These are phyloP conservation scores for Tenthredo livida DNA, from an alignment of 2,888 invertebrate genomes.

Conservation along the genomic window DNA sequence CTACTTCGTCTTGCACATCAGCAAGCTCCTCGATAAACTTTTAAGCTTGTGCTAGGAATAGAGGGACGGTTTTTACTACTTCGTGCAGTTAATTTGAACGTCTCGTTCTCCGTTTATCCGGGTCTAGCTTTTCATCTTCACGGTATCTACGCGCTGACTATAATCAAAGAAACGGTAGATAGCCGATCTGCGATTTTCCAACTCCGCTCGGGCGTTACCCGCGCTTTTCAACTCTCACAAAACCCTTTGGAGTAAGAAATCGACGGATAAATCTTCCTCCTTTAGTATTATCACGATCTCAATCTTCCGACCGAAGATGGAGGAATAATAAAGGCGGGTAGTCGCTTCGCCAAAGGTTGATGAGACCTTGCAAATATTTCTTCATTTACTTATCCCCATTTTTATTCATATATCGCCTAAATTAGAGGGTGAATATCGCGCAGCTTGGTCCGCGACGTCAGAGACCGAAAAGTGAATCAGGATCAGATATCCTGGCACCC, in stretches of 20 bases:
- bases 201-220: neutral
- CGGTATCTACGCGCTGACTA: conserved; percentile 13
- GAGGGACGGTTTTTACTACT: conserved; percentile 13
- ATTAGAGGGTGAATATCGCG: neutral
- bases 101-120: neutral
- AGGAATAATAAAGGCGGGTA: neutral
- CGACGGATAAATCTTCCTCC: neutral
- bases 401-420: neutral
- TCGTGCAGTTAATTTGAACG: conserved; percentile 22
- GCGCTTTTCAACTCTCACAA: conserved; percentile 9
- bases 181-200: conserved; percentile 27
- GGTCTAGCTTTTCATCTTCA: conserved; percentile 7
- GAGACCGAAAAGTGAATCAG: neutral
- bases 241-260: conserved; percentile 16
- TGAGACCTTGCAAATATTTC: neutral
- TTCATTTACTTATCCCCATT: neutral
- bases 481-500: neutral
- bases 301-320: neutral
- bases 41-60: neutral
- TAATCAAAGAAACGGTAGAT: conserved; percentile 33
- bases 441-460: neutral
- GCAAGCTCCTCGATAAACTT: conserved; percentile 18
- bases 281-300: conserved; percentile 11
- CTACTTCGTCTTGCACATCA: conserved; percentile 8
- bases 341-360: neutral